Percentiles rank a stretch among this genome's conserved stretches.
phyloP scores from a whole-genome alignment of 92 coral and sea anemone genomes.

The Diadumene lineata region DNA sequence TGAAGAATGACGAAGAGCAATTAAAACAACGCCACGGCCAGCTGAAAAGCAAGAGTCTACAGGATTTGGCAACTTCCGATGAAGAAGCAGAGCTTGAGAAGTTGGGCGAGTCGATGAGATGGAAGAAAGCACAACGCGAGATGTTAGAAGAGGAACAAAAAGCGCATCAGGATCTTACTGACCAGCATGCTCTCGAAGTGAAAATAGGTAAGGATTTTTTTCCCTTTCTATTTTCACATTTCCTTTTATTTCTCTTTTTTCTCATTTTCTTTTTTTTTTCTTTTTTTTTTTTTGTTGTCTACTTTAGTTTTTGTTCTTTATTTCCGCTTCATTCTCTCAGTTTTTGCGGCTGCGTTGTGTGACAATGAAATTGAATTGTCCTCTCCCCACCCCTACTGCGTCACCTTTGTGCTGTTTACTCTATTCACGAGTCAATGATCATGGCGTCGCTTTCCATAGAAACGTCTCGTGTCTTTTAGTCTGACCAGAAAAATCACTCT shows the following conservation, averaged over 20 bases:
- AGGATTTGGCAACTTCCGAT: conserved; percentile 61
- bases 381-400: conserved; percentile 18
- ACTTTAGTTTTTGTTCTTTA: too few relatives aligned
- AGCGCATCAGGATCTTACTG: conserved; percentile 63
- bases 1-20: conserved; percentile 63
- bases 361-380: neutral
- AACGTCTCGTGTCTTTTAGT: conserved; percentile 14
- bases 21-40: conserved; percentile 29
- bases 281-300: neutral
- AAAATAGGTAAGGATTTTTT: conserved; percentile 57
- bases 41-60: conserved; percentile 24
- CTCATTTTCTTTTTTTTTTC: neutral
- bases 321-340: too few relatives aligned
- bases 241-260: neutral
- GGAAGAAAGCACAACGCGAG: conserved; percentile 66
- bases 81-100: conserved; percentile 68
- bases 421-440: conserved; percentile 50
- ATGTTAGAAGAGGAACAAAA: conserved; percentile 59
- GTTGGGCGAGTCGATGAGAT: conserved; percentile 52
- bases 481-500: neutral
- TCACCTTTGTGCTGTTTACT: conserved; percentile 19
- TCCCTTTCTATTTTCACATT: neutral
- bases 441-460: conserved; percentile 19
- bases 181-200: conserved; percentile 70
- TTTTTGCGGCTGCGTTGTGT: too few relatives aligned